Evolutionary conservation across 2,888 invertebrate genomes (phyloP).

Genomic region (Agrochola lota): DNA sequence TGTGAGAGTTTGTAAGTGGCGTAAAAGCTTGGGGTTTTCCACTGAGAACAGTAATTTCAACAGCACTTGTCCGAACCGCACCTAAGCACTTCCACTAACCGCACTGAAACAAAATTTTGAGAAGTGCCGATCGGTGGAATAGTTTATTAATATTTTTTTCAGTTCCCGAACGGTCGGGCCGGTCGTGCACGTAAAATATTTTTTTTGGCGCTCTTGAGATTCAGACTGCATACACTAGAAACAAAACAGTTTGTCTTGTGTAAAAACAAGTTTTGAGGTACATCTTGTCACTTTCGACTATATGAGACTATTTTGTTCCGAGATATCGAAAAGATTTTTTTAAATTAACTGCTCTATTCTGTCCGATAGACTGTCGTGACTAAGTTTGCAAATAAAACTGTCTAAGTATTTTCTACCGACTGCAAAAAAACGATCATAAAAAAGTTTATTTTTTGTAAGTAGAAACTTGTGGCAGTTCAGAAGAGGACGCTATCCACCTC

Average conservation of each 20-base stretch:
- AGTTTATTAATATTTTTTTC: too few relatives aligned
- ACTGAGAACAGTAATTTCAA: too few relatives aligned
- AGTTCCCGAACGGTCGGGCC: too few relatives aligned
- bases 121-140: too few relatives aligned
- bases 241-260: not conserved
- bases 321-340: not conserved
- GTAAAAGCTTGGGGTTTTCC: not conserved
- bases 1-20: not conserved
- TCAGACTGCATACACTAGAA: not conserved
- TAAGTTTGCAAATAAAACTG: too few relatives aligned
- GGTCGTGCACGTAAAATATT: too few relatives aligned
- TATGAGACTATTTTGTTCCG: not conserved
- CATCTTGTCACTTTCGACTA: not conserved
- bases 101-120: too few relatives aligned
- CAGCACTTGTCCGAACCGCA: too few relatives aligned
- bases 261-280: not conserved
- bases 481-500: conserved; percentile 1
- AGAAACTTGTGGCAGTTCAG: not conserved
- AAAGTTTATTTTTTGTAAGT: too few relatives aligned
- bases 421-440: not conserved
- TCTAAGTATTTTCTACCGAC: not conserved
- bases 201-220: too few relatives aligned
- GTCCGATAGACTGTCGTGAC: too few relatives aligned
- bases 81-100: too few relatives aligned
- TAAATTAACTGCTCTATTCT: not conserved